A percentile compares a stretch with the other conserved stretches of the same genome.
phyloP scores from a whole-genome alignment of 2,888 invertebrate genomes.

The Agrochola circellaris region DNA sequence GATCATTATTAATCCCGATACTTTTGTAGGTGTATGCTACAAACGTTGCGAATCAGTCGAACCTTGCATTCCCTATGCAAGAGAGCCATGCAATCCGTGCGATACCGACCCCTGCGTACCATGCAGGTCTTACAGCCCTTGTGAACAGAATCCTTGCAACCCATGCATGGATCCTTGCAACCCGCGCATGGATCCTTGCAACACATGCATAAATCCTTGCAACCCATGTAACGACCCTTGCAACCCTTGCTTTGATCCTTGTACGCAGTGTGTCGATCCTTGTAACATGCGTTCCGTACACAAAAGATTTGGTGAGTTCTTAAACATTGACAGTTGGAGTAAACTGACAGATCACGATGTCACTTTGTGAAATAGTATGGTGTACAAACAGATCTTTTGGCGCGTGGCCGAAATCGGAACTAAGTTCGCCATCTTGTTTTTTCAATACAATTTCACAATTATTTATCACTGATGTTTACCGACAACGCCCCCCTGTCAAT shows the following conservation, averaged over 20 bases:
- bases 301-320: conserved; percentile 86
- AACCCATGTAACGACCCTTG: neutral
- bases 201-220: conserved; percentile 13
- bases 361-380: no score
- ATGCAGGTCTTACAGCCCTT: conserved; percentile 22
- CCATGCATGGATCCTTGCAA: conserved; percentile 33
- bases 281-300: conserved; percentile 69
- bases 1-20: conserved; percentile 14
- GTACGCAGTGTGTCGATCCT: conserved; percentile 22
- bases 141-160: conserved; percentile 33
- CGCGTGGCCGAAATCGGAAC: neutral
- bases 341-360: no score
- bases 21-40: conserved; percentile 79
- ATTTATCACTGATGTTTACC: no score
- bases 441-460: neutral
- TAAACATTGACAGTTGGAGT: conserved; percentile 14
- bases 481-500: neutral
- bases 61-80: conserved; percentile 57
- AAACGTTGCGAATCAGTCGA: conserved; percentile 64
- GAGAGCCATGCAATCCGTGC: conserved; percentile 2
- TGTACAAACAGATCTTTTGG: neutral
- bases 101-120: conserved; percentile 56
- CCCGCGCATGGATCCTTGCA: conserved; percentile 5
- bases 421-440: neutral
- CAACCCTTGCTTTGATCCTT: conserved; percentile 18